Conservation (phyloP, 2,113 vertebrate species). For the Motacilla tschutschensis region DNA sequence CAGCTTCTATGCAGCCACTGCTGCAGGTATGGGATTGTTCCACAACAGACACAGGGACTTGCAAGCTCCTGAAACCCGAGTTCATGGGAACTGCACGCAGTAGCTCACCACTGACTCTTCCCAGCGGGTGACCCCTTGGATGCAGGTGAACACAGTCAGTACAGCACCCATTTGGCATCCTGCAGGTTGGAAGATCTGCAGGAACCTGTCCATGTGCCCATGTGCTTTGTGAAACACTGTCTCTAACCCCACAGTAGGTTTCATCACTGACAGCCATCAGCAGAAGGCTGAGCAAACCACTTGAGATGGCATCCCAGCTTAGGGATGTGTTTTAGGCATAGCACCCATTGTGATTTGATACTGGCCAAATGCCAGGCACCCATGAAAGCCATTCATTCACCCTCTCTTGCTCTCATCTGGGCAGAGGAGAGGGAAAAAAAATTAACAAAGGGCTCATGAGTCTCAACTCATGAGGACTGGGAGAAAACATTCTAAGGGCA, state of each 20-base stretch:
- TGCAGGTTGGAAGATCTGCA: background rate
- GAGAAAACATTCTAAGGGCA: background rate
- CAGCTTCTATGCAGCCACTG: background rate
- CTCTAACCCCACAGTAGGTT: background rate
- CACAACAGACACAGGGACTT: background rate
- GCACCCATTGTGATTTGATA: background rate
- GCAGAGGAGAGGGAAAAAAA: background rate
- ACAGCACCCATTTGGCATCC: background rate
- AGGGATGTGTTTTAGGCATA: background rate
- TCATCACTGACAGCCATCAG: background rate
- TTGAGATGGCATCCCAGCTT: background rate
- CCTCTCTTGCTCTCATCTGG: background rate
- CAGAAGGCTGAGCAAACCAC: background rate
- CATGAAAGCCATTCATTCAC: background rate
- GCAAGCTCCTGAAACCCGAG: background rate
- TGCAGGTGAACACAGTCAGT: background rate
- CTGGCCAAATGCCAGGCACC: background rate
- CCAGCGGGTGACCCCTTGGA: background rate
- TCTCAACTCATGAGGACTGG: background rate
- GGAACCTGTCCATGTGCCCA: background rate
- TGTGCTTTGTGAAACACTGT: accelerated
- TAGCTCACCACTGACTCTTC: background rate
- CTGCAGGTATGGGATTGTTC: accelerated
- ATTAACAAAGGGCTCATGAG: background rate
- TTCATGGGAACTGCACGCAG: accelerated